Conservation (phyloP, 2,797 vertebrate genomes). For the Cephalopachus bancanus region DNA sequence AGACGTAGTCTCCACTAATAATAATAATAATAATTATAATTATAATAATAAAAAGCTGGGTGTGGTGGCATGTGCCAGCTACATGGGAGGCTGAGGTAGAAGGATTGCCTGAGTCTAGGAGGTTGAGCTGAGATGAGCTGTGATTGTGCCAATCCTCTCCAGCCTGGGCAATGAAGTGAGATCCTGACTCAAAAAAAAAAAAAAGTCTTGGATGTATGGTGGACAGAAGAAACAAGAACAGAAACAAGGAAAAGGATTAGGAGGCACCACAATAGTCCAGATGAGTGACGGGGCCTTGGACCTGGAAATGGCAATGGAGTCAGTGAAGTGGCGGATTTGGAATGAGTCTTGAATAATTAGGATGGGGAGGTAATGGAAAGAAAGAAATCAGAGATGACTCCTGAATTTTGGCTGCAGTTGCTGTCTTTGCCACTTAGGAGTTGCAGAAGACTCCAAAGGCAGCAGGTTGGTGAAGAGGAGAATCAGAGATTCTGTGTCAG, state of each 20-base stretch:
- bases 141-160: no score
- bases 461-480: background rate
- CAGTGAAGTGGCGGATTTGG: background rate
- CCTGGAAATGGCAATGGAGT: background rate
- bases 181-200: background rate
- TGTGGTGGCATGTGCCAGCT: no score
- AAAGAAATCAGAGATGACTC: background rate
- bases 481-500: background rate
- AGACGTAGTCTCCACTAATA: no score
- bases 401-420: background rate
- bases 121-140: no score
- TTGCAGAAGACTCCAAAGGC: background rate
- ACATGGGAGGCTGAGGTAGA: no score
- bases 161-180: no score
- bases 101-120: no score
- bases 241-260: background rate
- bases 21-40: no score
- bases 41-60: no score
- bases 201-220: background rate
- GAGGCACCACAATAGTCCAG: background rate
- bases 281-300: background rate
- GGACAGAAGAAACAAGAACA: background rate
- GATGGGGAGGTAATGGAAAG: background rate
- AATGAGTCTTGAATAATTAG: background rate
- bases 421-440: background rate